Base-by-base conservation (phyloP, 2,113 vertebrate species). In the Salvelinus fontinalis region DNA sequence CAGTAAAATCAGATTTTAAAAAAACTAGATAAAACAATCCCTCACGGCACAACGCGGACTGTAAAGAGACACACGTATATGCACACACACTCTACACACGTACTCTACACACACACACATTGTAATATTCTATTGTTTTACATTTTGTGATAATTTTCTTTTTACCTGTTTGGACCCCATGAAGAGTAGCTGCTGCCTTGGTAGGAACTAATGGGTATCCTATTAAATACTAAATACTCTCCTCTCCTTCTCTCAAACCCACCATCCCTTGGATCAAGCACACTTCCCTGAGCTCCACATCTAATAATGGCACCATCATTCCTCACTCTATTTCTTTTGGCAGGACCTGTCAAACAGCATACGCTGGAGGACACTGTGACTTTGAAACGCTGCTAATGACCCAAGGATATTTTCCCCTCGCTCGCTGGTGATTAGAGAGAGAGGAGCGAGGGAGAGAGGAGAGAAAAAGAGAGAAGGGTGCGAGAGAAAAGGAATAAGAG, bases 311-410 rank as follows among this genome's bases (percentile, higher is more conserved):
- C 80, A 78, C 75, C 84, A 82, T 92, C 89, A 91, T 90, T 80
- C 84, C 76, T 86, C 88, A 82, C 86, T 75, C 85, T 91, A 83
- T 88, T 90, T 90, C 85, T 81, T 84, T 84, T 91, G 90, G 89
- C 90, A 92, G 89, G 78, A 60, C 84, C 86, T 89, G 91, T 92
- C 92, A 91, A 83, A 84, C 84, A 79, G 86, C 89, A 91, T 86
- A 88, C 83, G 81, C 86, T 87, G 84, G 83, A 91, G 88, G 89
- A 89, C 81, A 44, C 79, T 81, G 82, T 89, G 91, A 93, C 90
- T 92, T 92, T 92, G 89, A 92, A 88, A 90, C 84, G 87, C 84
- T 89, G 86, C 88, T 90, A 90, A 91, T 90, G 89, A 91, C 91
- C 85, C 71, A 54, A 75, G 85, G 87, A 89, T 85, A 85, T 80